Base-by-base conservation (phyloP, 2,888 invertebrate genomes). In the Nemoura dubitans region DNA sequence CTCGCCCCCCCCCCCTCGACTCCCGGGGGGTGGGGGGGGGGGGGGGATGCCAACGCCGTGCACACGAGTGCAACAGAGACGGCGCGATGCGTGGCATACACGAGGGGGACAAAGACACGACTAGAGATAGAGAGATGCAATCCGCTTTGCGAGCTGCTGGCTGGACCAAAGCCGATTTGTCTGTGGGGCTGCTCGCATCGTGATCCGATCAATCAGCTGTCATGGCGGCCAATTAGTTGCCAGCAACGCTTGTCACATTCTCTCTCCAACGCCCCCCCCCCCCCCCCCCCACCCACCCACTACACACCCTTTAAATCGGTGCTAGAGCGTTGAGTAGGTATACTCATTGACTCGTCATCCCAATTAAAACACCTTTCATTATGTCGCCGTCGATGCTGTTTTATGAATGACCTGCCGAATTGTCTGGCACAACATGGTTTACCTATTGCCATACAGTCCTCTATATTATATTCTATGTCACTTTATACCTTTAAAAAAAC, bases 141-240 rank as follows among this genome's bases (percentile, higher is more conserved):
- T 81, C 81, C 26, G 81, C 81, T 81, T 81, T 81, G 81, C 28
- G 81, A 6, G 16, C 27, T 81, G 81, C 28, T 29, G 5, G 16
- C 27, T 30, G 28, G 29, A 84, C 84, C 29, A 84, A 84, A 84
- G 84, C 84, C 84, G 84, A 84, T 84, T 84, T 84, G 83, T 42
- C n/a, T 59, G 43, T 26, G 43, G 28, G 27, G 28, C 14, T 3
- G 80, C 26, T 3, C 3, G 36, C 80, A 26, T 80, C 80, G 83
- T 87, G 86, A 87, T 87, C 88, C 86, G 36, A 36, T 78, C 80
- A 76, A 29, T 59, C 43, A 28, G 36, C 86, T 59, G 87, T 86
- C 86, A 83, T 85, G 86, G 76, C 80, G 85, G 43, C 88, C 88
- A 88, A 88, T 88, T 88, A 88, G 87, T 88, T 88, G 84, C 80